Evolutionary conservation across 2,888 invertebrate species (phyloP), one percentile per base, ranked within the genome.

Genomic region (Trichopoda pennipes): DNA sequence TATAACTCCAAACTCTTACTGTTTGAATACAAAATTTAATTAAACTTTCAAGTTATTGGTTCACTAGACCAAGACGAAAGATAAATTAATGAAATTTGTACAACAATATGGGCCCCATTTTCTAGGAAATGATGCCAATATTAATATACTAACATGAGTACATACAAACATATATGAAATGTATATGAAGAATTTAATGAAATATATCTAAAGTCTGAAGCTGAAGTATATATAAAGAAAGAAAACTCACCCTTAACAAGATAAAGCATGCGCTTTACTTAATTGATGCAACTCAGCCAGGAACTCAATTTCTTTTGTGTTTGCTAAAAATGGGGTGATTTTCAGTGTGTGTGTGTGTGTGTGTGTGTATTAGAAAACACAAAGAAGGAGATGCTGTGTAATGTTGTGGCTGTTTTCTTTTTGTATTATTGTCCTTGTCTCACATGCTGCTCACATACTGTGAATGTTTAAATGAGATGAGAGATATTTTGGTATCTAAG

Each of bases 61-160:
- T 74, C 64, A 78, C 70, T 78, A 74, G 77, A 78, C 74, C 69
- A 78, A 74, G 70, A 81, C 81, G 63, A 74, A 78, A 74, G 42
- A 53, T 64, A 74, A 74, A 74, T 81, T 74, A 74, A 81, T 69
- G 60, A 74, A 81, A 60, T 70, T 81, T 63, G 64, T 77, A 74
- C 69, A 53, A 56, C 70, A 69, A 64, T 53, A 73, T 58, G 68
- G 44, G 19, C 4, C 17, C 61, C 56, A 49, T 70, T 35, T 21
- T 21, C 49, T 3, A 28, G 3, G 23, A 66, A 72, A 44, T 56
- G 6, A 61, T 69, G 60, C 12, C 51, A 23, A 23, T 32, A 74
- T 49, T 12, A 14, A 58, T 1, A 58, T 7, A n/a, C 16, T 21
- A 28, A 44, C 38, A 53, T 53, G 17, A 12, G 3, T 3, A 19